These are phyloP conservation scores for Eurystomus gularis DNA, from an alignment of 2,113 vertebrate genomes.

Conservation along the genomic window DNA sequence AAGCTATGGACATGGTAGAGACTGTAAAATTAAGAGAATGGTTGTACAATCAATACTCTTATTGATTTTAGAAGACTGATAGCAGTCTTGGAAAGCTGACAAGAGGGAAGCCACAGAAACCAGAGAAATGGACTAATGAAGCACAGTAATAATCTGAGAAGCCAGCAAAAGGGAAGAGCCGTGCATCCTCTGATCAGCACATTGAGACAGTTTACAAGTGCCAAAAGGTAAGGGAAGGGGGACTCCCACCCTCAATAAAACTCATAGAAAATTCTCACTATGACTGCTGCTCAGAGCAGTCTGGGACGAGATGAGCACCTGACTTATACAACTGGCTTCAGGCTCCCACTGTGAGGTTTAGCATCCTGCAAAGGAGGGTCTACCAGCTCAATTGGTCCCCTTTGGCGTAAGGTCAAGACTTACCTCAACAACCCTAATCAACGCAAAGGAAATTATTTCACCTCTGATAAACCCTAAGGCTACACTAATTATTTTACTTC, in stretches of 20 bases:
- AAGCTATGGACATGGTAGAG: not conserved
- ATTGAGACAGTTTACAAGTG: not conserved
- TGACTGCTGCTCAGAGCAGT: not conserved
- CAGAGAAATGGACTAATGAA: not conserved
- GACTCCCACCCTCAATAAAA: not conserved
- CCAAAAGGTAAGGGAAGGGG: not conserved
- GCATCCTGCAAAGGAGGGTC: not conserved
- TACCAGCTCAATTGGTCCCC: not conserved
- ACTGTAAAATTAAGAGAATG: conserved; percentile 19
- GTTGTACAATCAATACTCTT: conserved; percentile 6
- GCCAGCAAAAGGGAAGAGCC: not conserved
- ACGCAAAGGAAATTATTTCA: not conserved
- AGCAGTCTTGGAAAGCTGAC: not conserved
- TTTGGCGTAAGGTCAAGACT: not conserved
- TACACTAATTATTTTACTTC: not conserved
- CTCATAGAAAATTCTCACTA: not conserved
- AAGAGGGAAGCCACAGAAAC: not conserved
- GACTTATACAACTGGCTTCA: not conserved
- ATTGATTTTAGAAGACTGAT: conserved; percentile 39
- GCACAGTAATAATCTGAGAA: not conserved
- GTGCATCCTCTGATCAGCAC: not conserved
- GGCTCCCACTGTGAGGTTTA: not conserved
- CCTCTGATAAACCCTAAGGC: not conserved
- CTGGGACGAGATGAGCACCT: not conserved
- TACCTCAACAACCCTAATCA: not conserved